These are phyloP conservation scores for Hydrozoanthus gracilis DNA, from an alignment of 92 coral and sea anemone species.

Conservation along the genomic window DNA sequence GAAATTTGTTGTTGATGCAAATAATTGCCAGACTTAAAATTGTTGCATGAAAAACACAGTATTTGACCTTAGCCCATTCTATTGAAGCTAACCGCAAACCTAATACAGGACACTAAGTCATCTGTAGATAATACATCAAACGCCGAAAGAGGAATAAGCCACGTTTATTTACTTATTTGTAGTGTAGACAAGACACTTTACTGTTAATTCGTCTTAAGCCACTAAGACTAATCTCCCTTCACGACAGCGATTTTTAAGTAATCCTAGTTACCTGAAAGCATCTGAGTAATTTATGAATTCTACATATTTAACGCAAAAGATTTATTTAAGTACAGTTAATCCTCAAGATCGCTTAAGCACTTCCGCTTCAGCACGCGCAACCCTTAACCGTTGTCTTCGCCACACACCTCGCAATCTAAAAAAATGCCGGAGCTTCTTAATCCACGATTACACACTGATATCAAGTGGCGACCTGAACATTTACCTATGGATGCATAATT, in stretches of 20 bases:
- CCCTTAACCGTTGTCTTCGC: too few species aligned
- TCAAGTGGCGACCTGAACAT: too few species aligned
- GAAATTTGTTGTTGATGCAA: too few species aligned
- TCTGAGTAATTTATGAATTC: constrained; percentile 6
- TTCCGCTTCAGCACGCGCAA: too few species aligned
- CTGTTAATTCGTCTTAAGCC: constrained; percentile 2
- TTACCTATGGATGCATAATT: too few species aligned
- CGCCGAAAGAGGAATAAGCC: constrained; percentile 10
- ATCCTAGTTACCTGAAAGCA: constrained; percentile 8
- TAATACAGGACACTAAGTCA: constrained; percentile 7
- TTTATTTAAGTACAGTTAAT: constrained; percentile 1
- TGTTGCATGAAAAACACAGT: too few species aligned
- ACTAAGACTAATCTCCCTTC: constrained; percentile 8
- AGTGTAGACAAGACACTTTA: constrained; percentile 7
- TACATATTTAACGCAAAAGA: constrained; percentile 1
- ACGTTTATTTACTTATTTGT: constrained; percentile 5
- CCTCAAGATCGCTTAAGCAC: background rate
- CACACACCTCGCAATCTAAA: too few species aligned
- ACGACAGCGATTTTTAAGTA: constrained; percentile 7
- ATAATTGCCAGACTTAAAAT: too few species aligned
- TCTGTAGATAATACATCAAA: constrained; percentile 6
- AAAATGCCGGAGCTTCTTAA: too few species aligned
- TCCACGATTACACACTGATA: too few species aligned
- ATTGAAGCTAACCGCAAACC: background rate
- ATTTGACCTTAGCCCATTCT: background rate